A percentile compares a stretch with the other conserved stretches of the same genome.
These are phyloP conservation scores for Galeruca laticollis DNA, from an alignment of 2,888 invertebrate genomes.

Conservation along the genomic window DNA sequence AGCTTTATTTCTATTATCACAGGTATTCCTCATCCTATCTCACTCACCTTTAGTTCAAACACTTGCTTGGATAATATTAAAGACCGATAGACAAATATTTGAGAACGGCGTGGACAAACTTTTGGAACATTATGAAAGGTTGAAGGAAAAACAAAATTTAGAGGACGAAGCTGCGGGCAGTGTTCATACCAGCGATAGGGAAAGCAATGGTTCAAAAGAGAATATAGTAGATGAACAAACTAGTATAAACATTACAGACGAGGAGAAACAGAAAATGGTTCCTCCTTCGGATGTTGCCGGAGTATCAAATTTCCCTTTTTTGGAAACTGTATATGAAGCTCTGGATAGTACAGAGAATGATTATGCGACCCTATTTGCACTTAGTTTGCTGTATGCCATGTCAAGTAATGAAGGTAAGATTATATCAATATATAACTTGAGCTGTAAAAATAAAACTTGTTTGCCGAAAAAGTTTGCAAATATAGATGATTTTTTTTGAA, in stretches of 20 bases:
- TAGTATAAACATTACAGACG: slow-evolving; percentile 94
- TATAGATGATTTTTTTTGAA: no score
- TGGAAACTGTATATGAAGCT: slow-evolving; percentile 89
- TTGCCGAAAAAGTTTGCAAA: no score
- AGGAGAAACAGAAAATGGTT: slow-evolving; percentile 80
- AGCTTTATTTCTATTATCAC: slow-evolving; percentile 89
- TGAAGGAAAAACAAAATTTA: slow-evolving; percentile 50
- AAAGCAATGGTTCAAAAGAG: slow-evolving; percentile 58
- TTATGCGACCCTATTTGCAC: slow-evolving; percentile 90
- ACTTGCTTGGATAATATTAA: slow-evolving; percentile 90
- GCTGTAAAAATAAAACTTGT: no score
- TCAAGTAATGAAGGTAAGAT: slow-evolving; percentile 90
- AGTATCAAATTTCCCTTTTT: slow-evolving; percentile 77
- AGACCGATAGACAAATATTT: slow-evolving; percentile 74
- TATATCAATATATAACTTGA: neutral
- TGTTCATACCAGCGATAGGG: slow-evolving; percentile 50
- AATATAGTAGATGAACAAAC: slow-evolving; percentile 69
- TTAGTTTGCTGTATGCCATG: slow-evolving; percentile 93
- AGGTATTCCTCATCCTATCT: slow-evolving; percentile 94
- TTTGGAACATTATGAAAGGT: slow-evolving; percentile 60
- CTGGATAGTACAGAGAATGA: slow-evolving; percentile 94
- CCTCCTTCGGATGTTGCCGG: slow-evolving; percentile 64
- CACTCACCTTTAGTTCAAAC: slow-evolving; percentile 92
- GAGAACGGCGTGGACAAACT: slow-evolving; percentile 64
- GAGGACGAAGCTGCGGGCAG: slow-evolving; percentile 50